Evolutionary conservation across 2,888 invertebrate genomes (phyloP).

Genomic region (Leuctra nigra): DNA sequence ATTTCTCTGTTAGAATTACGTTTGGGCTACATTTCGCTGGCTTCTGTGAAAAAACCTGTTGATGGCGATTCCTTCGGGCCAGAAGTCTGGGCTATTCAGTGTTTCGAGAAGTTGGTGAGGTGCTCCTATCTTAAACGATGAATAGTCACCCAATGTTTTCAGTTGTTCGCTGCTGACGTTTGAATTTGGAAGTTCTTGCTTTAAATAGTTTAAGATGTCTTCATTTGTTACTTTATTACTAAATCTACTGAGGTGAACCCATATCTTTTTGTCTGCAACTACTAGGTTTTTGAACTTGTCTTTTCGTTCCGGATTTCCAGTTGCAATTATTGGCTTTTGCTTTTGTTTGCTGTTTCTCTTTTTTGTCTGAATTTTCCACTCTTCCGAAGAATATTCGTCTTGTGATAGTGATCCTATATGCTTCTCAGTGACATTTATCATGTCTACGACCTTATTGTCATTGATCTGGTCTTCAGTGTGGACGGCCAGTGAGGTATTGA

Average conservation of each 20-base stretch:
- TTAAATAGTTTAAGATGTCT: background rate
- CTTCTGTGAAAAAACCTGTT: slow-evolving; percentile 4
- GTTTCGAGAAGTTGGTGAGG: background rate
- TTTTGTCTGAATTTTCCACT: background rate
- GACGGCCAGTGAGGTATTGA: no score
- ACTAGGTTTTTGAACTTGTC: background rate
- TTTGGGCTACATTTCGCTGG: background rate
- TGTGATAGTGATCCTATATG: no score
- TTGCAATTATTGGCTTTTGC: background rate
- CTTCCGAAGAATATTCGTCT: background rate
- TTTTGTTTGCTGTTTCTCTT: background rate
- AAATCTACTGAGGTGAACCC: background rate
- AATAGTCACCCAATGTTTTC: background rate
- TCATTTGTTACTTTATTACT: background rate
- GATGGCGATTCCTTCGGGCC: background rate
- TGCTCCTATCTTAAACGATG: slow-evolving; percentile 4
- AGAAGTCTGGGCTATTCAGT: slow-evolving; percentile 1
- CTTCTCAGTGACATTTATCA: no score
- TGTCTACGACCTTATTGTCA: no score
- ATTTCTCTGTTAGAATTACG: background rate
- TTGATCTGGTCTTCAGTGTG: no score
- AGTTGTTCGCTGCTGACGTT: background rate
- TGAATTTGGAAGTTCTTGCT: background rate
- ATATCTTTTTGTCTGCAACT: background rate
- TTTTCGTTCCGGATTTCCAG: background rate